Percentiles rank a stretch among this genome's conserved stretches.
Conservation (phyloP, 2,113 vertebrate genomes). For the Microtus ochrogaster region DNA sequence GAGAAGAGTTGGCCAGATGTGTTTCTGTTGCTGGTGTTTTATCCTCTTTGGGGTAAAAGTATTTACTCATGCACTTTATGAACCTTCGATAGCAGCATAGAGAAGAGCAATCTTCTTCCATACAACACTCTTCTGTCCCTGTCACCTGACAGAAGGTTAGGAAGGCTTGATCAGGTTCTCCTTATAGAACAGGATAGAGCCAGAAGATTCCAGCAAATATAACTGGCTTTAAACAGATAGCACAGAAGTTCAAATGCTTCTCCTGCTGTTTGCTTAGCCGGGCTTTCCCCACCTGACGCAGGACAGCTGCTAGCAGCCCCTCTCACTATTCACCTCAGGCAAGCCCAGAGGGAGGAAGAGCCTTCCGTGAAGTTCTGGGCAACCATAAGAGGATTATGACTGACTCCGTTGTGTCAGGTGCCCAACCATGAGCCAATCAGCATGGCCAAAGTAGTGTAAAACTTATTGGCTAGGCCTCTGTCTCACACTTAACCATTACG, state of each 20-base stretch:
- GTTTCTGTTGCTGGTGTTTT: neutral
- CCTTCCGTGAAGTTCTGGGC: neutral
- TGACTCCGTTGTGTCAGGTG: neutral
- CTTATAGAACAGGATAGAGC: neutral
- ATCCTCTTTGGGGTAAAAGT: neutral
- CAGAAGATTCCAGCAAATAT: neutral
- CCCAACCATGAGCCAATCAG: neutral
- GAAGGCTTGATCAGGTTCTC: neutral
- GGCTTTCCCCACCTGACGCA: neutral
- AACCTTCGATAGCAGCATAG: neutral
- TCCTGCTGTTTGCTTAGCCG: neutral
- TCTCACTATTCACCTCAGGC: neutral
- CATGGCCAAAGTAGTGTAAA: neutral
- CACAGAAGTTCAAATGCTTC: neutral
- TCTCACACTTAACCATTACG: neutral
- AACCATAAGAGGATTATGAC: neutral
- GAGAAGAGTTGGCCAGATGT: neutral
- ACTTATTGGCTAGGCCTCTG: neutral
- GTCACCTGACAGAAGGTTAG: neutral
- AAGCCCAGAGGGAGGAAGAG: neutral
- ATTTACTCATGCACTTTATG: neutral
- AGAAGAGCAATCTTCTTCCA: neutral
- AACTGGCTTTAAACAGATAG: neutral
- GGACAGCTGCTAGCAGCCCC: neutral
- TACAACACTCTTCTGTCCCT: neutral